A percentile compares a stretch with the other conserved stretches of the same genome.
Conservation (phyloP, 2,888 invertebrate species). For the Nycteola revayana region DNA sequence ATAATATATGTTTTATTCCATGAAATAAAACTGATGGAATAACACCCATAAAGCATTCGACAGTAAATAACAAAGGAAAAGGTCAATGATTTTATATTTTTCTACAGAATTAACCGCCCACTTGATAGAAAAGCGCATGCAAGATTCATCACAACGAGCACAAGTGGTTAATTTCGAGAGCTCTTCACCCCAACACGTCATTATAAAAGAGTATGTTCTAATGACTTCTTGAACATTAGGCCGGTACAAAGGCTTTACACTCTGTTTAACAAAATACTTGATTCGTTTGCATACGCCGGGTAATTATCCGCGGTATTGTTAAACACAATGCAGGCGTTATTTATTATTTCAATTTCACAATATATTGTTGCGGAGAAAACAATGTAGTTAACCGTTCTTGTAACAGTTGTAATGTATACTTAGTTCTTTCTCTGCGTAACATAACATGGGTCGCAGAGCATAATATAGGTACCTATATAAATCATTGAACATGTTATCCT, state of each 20-base stretch:
- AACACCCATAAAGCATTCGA: too few relatives aligned
- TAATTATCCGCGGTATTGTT: conserved; percentile 63
- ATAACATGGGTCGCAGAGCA: too few relatives aligned
- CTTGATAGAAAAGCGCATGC: conserved; percentile 15
- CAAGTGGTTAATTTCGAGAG: conserved; percentile 18
- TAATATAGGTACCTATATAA: too few relatives aligned
- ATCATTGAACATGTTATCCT: too few relatives aligned
- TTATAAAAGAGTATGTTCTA: conserved; percentile 25
- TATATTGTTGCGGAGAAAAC: conserved; percentile 45
- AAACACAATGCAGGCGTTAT: conserved; percentile 48
- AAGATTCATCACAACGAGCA: conserved; percentile 19
- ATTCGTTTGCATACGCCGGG: conserved; percentile 53
- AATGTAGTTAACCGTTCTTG: conserved; percentile 29
- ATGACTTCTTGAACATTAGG: conserved; percentile 36
- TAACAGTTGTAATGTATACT: too few relatives aligned
- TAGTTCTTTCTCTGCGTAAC: too few relatives aligned
- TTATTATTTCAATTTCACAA: conserved; percentile 59
- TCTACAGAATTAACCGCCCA: conserved; percentile 25
- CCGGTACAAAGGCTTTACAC: conserved; percentile 60
- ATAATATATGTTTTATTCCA: too few relatives aligned
- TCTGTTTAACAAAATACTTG: conserved; percentile 69
- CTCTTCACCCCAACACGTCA: conserved; percentile 13
- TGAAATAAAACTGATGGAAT: too few relatives aligned
- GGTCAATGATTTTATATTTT: conserved; percentile 18
- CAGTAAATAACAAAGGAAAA: too few relatives aligned